These are phyloP conservation scores for Trinorchestia longiramus DNA, from an alignment of 1,140 invertebrate species.

Conservation along the genomic window DNA sequence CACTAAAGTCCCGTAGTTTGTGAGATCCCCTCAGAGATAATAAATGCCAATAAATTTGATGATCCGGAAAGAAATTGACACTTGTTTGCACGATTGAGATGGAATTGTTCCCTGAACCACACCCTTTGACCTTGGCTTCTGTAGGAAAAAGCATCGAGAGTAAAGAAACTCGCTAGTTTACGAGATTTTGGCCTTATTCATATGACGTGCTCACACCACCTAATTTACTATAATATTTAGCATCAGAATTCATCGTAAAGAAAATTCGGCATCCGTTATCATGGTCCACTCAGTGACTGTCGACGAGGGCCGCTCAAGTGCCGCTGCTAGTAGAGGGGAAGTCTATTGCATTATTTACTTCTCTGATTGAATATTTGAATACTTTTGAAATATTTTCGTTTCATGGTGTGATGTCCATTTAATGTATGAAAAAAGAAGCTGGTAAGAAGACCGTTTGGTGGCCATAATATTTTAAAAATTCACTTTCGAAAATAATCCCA, in stretches of 20 bases:
- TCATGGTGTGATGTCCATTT: no score
- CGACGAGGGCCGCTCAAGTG: no score
- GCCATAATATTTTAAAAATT: no score
- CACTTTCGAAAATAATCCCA: no score
- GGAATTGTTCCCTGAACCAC: conserved; percentile 32
- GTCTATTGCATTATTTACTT: neutral
- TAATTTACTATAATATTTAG: conserved; percentile 29
- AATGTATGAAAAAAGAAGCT: no score
- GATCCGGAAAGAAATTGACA: conserved; percentile 49
- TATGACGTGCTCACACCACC: neutral
- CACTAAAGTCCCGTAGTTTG: neutral
- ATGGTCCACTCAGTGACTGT: neutral
- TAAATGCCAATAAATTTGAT: conserved; percentile 33
- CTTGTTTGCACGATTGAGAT: conserved; percentile 47
- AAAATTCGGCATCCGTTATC: neutral
- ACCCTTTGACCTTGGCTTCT: conserved; percentile 16
- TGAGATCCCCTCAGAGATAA: conserved; percentile 22
- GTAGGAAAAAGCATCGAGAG: conserved; percentile 1
- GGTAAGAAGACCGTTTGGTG: no score
- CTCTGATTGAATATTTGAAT: no score
- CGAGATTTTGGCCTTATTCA: neutral
- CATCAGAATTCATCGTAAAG: neutral
- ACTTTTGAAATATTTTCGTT: no score
- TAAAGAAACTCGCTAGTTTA: neutral
- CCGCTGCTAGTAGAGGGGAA: neutral